These are phyloP conservation scores for Bombycilla garrulus DNA, from an alignment of 2,113 vertebrate species.

Conservation along the genomic window DNA sequence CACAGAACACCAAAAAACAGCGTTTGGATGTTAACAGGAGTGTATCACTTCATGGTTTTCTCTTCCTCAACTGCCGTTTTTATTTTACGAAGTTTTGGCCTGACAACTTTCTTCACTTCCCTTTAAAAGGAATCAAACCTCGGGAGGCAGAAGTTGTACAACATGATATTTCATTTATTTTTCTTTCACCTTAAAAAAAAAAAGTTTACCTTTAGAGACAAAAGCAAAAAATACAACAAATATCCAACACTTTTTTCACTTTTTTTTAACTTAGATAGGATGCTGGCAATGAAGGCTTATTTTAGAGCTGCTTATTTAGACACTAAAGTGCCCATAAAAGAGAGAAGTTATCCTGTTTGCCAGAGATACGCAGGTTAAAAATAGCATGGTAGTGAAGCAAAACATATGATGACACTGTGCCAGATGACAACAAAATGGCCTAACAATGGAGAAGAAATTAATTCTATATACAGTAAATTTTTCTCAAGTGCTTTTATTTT, in stretches of 20 bases:
- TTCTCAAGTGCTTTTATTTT: background rate
- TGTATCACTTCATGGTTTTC: background rate
- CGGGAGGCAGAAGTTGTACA: background rate
- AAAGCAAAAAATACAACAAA: background rate
- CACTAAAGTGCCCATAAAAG: background rate
- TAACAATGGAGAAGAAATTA: background rate
- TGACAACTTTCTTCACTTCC: background rate
- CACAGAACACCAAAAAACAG: background rate
- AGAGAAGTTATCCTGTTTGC: slow-evolving; percentile 6
- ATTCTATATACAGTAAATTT: background rate
- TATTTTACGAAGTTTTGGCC: background rate
- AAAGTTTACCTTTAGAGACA: background rate
- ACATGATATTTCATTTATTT: background rate
- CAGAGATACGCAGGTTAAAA: slow-evolving; percentile 28
- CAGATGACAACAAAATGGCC: background rate
- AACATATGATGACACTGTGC: background rate
- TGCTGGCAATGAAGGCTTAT: background rate
- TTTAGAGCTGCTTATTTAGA: background rate
- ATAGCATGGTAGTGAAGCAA: background rate
- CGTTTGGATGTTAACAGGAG: background rate
- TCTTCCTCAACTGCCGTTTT: background rate
- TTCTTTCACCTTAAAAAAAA: background rate
- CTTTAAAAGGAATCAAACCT: background rate
- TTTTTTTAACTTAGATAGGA: background rate
- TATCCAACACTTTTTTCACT: background rate